Evolutionary conservation across 2,113 vertebrate genomes (phyloP).

Genomic region (Eptesicus fuscus): DNA sequence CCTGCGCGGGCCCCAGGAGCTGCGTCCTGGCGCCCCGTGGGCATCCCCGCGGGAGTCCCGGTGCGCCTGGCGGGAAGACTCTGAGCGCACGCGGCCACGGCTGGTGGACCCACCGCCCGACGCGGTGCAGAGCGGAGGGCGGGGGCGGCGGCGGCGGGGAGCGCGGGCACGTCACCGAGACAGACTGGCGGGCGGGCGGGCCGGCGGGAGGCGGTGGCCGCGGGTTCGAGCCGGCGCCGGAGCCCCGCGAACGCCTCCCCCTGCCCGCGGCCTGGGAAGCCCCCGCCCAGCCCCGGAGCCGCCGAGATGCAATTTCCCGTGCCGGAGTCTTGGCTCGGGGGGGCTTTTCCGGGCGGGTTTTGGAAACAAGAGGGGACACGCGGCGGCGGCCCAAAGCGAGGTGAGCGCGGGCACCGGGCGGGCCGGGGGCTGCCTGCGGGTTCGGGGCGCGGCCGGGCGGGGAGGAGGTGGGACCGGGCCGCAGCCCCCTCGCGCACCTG

Average conservation of each 20-base stretch:
- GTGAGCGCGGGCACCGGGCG: constrained; percentile 45
- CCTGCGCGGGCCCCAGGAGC: background rate
- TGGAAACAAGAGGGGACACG: constrained; percentile 4
- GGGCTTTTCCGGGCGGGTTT: constrained; percentile 42
- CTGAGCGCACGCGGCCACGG: background rate
- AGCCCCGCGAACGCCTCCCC: constrained; percentile 34
- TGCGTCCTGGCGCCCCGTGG: background rate
- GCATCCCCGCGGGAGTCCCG: background rate
- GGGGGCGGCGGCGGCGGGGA: constrained; percentile 41
- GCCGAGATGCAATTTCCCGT: constrained; percentile 51
- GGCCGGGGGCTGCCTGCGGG: background rate
- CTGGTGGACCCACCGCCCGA: constrained; percentile 31
- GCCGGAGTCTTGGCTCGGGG: constrained; percentile 42
- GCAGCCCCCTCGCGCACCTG: constrained; percentile 47
- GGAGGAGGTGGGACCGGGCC: background rate
- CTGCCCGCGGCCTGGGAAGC: background rate
- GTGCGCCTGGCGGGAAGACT: background rate
- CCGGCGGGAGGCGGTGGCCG: constrained; percentile 56
- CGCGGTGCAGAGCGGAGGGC: constrained; percentile 32
- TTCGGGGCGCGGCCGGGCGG: background rate
- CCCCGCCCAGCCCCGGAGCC: constrained; percentile 12
- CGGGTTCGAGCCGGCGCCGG: constrained; percentile 69
- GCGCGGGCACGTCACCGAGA: constrained; percentile 65
- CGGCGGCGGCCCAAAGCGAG: constrained; percentile 28
- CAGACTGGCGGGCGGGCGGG: constrained; percentile 49